These are phyloP conservation scores for Reticulitermes speratus DNA, from an alignment of 1,140 invertebrate genomes.

Conservation along the genomic window DNA sequence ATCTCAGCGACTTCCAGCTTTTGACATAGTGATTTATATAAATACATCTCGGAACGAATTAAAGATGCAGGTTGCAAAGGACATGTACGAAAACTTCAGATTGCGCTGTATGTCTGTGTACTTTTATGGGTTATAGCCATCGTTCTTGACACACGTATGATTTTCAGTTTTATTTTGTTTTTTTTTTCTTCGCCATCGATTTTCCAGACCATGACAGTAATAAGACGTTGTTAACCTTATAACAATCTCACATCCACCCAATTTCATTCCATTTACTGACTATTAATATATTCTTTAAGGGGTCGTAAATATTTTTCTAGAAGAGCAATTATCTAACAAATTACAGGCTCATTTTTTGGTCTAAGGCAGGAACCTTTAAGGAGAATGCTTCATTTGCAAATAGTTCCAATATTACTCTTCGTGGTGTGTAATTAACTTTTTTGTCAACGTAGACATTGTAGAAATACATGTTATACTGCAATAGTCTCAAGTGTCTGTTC, in stretches of 20 bases:
- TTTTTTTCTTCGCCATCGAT: neutral
- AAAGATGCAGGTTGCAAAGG: too few species aligned
- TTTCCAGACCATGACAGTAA: neutral
- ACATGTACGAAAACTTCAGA: too few species aligned
- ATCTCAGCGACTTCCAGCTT: too few species aligned
- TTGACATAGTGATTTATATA: too few species aligned
- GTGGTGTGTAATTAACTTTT: neutral
- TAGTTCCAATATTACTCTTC: neutral
- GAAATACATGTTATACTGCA: too few species aligned
- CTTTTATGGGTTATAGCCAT: too few species aligned
- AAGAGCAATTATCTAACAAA: neutral
- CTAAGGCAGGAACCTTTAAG: neutral
- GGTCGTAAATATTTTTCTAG: neutral
- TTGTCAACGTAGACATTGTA: neutral
- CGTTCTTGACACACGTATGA: neutral
- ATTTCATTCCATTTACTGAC: slow-evolving; percentile 6
- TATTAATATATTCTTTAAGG: neutral
- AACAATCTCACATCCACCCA: neutral
- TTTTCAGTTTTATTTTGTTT: neutral
- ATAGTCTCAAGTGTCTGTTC: neutral
- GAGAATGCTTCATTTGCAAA: neutral
- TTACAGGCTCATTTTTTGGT: neutral
- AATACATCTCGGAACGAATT: too few species aligned
- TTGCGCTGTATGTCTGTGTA: too few species aligned
- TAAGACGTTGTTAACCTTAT: neutral